These are phyloP conservation scores for Andrena camellia DNA, from an alignment of 2,888 invertebrate species.

Conservation along the genomic window DNA sequence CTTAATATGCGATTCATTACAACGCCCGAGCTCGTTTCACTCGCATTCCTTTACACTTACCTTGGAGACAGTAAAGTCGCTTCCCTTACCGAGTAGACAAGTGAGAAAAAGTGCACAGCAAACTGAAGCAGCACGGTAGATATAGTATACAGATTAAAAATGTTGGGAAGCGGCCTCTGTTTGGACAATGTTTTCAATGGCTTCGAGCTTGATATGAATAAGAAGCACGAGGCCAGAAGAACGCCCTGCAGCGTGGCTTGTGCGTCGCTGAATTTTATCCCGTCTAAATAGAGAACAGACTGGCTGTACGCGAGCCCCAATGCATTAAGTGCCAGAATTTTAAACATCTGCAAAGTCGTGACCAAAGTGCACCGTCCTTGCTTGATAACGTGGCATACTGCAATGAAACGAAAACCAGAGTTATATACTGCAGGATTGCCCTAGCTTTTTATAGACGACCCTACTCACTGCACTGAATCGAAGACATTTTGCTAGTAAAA, in stretches of 20 bases:
- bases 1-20: neutral
- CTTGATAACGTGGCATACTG: slow-evolving; percentile 99
- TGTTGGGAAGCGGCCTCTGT: slow-evolving; percentile 98
- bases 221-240: slow-evolving; percentile 97
- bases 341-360: slow-evolving; percentile 99
- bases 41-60: slow-evolving; percentile 84
- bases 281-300: slow-evolving; percentile 98
- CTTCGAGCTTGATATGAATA: slow-evolving; percentile 99
- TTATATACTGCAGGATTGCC: neutral
- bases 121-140: slow-evolving; percentile 98
- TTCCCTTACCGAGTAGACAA: slow-evolving; percentile 95
- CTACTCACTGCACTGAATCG: slow-evolving; percentile 96
- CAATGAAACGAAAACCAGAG: slow-evolving; percentile 68
- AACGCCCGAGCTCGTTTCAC: neutral
- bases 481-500: slow-evolving; percentile 98
- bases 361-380: slow-evolving; percentile 99
- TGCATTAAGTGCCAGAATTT: slow-evolving; percentile 99
- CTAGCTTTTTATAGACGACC: neutral
- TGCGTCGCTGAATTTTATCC: slow-evolving; percentile 98
- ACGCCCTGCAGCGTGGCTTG: slow-evolving; percentile 99
- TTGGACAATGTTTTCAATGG: slow-evolving; percentile 97
- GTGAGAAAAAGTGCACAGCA: slow-evolving; percentile 95
- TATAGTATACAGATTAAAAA: slow-evolving; percentile 99
- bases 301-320: slow-evolving; percentile 99
- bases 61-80: slow-evolving; percentile 90